Conservation (phyloP, 2,113 vertebrate species). For the Anser brachyrhynchus region DNA sequence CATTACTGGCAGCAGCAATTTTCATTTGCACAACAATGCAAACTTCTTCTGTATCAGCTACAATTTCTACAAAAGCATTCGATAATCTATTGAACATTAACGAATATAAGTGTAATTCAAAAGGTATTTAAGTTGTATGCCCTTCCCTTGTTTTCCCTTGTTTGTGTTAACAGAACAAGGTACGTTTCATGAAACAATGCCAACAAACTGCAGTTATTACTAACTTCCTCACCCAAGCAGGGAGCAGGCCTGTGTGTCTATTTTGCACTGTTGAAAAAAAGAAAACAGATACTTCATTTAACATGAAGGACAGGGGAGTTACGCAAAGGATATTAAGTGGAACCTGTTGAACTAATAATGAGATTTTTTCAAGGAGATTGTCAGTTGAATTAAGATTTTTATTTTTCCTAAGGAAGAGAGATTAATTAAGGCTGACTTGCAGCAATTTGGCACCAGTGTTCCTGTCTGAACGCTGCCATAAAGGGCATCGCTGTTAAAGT, state of each 20-base stretch:
- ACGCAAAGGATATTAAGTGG: not conserved
- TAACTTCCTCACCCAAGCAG: not conserved
- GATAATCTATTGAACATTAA: not conserved
- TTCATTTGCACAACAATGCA: not conserved
- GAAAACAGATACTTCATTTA: not conserved
- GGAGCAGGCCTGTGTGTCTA: not conserved
- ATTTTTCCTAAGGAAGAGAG: not conserved
- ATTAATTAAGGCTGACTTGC: not conserved
- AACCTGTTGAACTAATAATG: not conserved
- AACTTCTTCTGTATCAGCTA: not conserved
- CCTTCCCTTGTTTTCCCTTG: not conserved
- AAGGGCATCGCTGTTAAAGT: not conserved
- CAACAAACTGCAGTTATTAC: not conserved
- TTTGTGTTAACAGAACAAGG: not conserved
- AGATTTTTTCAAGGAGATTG: not conserved
- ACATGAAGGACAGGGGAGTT: not conserved
- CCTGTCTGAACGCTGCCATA: not conserved
- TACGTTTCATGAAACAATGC: not conserved
- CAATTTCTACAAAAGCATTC: not conserved
- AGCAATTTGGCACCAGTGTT: not conserved
- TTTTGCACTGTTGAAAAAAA: not conserved
- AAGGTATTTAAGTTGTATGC: not conserved
- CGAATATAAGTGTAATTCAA: not conserved
- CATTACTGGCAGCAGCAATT: not conserved
- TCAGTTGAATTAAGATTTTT: not conserved